Percentiles rank a stretch among this genome's conserved stretches.
phyloP scores from a whole-genome alignment of 2,888 invertebrate species.

The Hirtodrosophila confusa region DNA sequence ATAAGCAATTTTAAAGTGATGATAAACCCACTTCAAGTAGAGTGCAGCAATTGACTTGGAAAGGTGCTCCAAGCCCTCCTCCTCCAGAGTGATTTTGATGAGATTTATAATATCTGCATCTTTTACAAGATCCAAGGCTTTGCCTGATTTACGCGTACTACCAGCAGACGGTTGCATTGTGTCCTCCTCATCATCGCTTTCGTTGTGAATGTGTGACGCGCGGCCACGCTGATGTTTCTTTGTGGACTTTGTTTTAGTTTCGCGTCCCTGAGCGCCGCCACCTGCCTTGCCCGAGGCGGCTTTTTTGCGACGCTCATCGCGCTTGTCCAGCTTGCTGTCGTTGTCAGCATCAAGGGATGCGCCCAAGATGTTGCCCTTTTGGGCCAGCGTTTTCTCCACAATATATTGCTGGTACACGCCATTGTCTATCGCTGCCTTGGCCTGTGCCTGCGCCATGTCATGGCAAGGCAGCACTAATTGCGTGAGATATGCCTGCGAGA shows the following conservation, averaged over 20 bases:
- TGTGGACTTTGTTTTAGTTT: conserved; percentile 96
- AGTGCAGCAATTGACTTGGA: conserved; percentile 88
- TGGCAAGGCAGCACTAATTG: conserved; percentile 89
- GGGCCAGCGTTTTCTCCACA: conserved; percentile 87
- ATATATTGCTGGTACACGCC: conserved; percentile 91
- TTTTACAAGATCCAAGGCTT: conserved; percentile 87
- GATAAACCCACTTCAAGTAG: conserved; percentile 86
- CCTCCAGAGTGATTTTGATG: conserved; percentile 87
- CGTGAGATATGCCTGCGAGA: conserved; percentile 89
- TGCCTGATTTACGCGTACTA: conserved; percentile 77
- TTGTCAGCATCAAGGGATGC: conserved; percentile 80
- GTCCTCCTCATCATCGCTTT: conserved; percentile 89
- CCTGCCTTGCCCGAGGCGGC: conserved; percentile 94
- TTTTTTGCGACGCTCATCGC: conserved; percentile 95
- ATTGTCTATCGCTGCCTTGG: conserved; percentile 88
- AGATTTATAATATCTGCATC: conserved; percentile 88
- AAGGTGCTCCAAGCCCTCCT: conserved; percentile 90
- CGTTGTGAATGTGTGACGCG: conserved; percentile 78
- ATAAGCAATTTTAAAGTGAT: not conserved
- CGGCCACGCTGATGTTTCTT: conserved; percentile 89
- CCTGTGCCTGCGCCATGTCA: conserved; percentile 87
- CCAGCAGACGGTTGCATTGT: conserved; percentile 74
- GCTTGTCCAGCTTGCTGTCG: conserved; percentile 87
- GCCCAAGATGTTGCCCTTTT: conserved; percentile 49
- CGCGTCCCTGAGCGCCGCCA: conserved; percentile 96